These are phyloP conservation scores for Dysdera silvatica DNA, from an alignment of 1,140 invertebrate species.

Conservation along the genomic window DNA sequence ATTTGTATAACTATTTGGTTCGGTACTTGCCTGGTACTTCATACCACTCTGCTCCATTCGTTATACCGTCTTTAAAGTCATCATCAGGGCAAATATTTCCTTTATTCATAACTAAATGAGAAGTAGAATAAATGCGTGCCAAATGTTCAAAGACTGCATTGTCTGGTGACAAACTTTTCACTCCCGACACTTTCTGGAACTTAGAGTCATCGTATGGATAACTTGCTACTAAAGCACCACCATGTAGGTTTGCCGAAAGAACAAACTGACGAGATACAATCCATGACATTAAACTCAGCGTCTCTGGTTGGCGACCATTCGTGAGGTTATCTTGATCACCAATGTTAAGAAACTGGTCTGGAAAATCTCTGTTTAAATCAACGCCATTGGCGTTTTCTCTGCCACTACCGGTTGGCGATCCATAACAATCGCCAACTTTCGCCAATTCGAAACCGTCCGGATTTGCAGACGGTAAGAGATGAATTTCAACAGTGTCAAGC, in stretches of 20 bases:
- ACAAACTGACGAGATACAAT: constrained; percentile 76
- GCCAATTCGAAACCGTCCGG: constrained; percentile 81
- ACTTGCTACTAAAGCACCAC: constrained; percentile 81
- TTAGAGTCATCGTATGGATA: constrained; percentile 58
- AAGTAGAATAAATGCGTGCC: constrained; percentile 68
- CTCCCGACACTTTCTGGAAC: constrained; percentile 30
- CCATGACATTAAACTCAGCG: constrained; percentile 81
- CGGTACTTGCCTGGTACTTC: constrained; percentile 44
- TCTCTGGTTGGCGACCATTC: constrained; percentile 66
- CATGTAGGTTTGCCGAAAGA: constrained; percentile 82
- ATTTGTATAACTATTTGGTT: not conserved
- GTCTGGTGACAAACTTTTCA: constrained; percentile 67
- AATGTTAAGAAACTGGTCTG: constrained; percentile 65
- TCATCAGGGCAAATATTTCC: constrained; percentile 53
- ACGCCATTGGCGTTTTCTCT: constrained; percentile 67
- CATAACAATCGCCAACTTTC: constrained; percentile 64
- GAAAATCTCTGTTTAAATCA: constrained; percentile 83
- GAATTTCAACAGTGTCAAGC: constrained; percentile 76
- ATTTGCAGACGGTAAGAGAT: constrained; percentile 83
- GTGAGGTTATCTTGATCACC: constrained; percentile 37
- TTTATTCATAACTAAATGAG: constrained; percentile 61
- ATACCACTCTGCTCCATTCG: constrained; percentile 83
- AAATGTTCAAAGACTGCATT: constrained; percentile 74
- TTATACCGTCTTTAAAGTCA: constrained; percentile 64
- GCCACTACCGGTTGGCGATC: constrained; percentile 52